Percentiles rank a stretch among this genome's conserved stretches.
phyloP scores from a whole-genome alignment of 2,113 vertebrate genomes.

The Otis tarda region DNA sequence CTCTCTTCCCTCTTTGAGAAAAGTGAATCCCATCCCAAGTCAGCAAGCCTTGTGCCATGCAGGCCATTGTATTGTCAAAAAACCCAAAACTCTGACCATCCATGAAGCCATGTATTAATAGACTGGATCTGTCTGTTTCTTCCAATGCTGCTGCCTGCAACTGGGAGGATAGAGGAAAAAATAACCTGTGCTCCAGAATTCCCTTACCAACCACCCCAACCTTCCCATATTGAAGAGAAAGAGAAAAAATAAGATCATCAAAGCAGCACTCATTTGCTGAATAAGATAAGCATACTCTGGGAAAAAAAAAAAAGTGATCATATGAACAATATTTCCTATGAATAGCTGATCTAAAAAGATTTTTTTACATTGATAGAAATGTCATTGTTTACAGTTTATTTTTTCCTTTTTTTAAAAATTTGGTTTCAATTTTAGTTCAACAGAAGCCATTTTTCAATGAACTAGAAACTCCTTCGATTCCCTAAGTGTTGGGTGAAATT shows the following conservation, averaged over 20 bases:
- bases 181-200: too few species aligned
- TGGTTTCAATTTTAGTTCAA: neutral
- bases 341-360: neutral
- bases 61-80: too few species aligned
- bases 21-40: too few species aligned
- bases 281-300: neutral
- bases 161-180: too few species aligned
- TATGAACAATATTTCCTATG: neutral
- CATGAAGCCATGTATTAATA: too few species aligned
- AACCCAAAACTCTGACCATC: too few species aligned
- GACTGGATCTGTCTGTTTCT: too few species aligned
- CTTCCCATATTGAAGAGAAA: neutral
- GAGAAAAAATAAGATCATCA: neutral
- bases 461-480: neutral
- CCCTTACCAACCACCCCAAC: too few species aligned
- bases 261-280: neutral
- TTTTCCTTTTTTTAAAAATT: neutral
- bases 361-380: neutral
- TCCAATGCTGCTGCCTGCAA: too few species aligned
- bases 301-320: neutral
- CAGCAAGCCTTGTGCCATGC: too few species aligned
- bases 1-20: too few species aligned
- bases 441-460: neutral
- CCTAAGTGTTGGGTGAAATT: neutral
- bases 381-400: neutral